These are phyloP conservation scores for Bubo scandiacus DNA, from an alignment of 2,113 vertebrate species.

Conservation along the genomic window DNA sequence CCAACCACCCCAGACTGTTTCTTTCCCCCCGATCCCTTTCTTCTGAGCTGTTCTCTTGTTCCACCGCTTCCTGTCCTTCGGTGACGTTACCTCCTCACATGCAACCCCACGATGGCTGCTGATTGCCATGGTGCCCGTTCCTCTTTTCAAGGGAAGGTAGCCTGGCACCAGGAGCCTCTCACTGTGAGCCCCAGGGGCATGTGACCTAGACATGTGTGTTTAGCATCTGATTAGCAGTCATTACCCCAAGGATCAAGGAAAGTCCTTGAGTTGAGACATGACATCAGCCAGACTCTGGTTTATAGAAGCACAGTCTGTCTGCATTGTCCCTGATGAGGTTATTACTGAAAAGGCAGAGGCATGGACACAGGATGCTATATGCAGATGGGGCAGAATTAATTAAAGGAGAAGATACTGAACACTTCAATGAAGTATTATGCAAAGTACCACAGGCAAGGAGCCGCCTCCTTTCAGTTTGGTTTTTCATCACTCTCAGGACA, in stretches of 20 bases:
- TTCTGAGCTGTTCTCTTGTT: neutral
- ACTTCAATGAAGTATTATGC: neutral
- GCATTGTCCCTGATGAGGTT: neutral
- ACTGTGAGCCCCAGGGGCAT: neutral
- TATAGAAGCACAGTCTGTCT: constrained; percentile 16
- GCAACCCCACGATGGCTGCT: neutral
- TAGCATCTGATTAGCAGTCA: constrained; percentile 33
- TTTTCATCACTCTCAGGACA: neutral
- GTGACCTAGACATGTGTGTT: neutral
- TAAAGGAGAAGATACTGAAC: neutral
- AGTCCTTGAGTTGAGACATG: constrained; percentile 62
- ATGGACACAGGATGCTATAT: neutral
- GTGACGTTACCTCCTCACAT: neutral
- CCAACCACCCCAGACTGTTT: neutral
- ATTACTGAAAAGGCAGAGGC: neutral
- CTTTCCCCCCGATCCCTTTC: neutral
- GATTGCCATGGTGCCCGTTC: neutral
- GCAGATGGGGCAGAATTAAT: neutral
- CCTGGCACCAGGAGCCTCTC: neutral
- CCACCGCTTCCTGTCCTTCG: neutral
- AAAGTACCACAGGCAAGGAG: neutral
- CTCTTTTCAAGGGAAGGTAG: neutral
- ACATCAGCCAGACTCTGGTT: constrained; percentile 41
- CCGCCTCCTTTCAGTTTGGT: neutral
- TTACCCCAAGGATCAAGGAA: constrained; percentile 8